Base-by-base conservation (phyloP, 92 coral and sea anemone genomes). In the Epizoanthus ramosus region DNA sequence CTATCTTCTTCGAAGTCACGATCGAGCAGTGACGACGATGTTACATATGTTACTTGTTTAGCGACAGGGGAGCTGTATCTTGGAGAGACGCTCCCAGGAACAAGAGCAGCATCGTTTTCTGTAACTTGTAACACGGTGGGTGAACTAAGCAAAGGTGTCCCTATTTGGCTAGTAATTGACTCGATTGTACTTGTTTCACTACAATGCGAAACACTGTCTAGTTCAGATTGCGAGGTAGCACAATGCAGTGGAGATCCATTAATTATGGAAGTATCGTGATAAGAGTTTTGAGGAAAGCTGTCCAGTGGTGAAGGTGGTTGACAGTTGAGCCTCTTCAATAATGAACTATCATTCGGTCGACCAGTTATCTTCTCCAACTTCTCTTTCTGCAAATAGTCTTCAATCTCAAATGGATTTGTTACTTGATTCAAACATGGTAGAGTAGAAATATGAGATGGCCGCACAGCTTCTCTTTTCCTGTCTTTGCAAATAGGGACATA, bases 1-100 rank as follows among this genome's bases (percentile, higher is more conserved):
- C 63, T 69, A 21, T 77, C 65, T 7, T 37, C 82, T 41, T 77
- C 82, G 3, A 39, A 12, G 57, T 60, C 71, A 22, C 31, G 45
- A 56, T 59, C 82, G 3, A 77, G 47, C 57, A 37, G 37, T 24
- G 81, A 57, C 8, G 39, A 33, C 21, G 57, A 13, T 3, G 80
- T 75, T 56, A 16, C 5, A 22, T 18, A 52, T 16, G 28, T 54
- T 56, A 14, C 14, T 18, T 1, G 17, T 74, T 14, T 12, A 50
- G 54, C 15, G 1, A 50, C 2, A 12, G 54, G 54, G 10, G 16
- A 13, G 8, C 54, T 57, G 31, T 54, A 17, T 60, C 69, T 58
- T 12, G 37, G 70, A 12, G 81, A 76, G 39, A 76, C 9, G 39
- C 53, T 39, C 12, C 45, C 71, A 13, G 25, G 17, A 63, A 5